These are phyloP conservation scores for Craterocephalus amniculus DNA, from an alignment of 2,797 vertebrate genomes.

Conservation along the genomic window DNA sequence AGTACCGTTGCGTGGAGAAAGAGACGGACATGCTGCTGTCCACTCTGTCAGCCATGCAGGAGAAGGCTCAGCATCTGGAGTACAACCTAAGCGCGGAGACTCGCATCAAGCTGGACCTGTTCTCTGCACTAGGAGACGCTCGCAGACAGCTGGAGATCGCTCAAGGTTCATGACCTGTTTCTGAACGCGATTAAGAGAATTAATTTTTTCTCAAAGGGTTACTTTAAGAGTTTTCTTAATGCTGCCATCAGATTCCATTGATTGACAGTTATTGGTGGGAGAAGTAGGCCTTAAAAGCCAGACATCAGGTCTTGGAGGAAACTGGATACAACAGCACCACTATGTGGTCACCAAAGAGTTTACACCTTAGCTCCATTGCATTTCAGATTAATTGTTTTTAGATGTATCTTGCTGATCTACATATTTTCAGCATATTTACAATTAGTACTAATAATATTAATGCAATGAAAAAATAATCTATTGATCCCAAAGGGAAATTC, in stretches of 20 bases:
- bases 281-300: background rate
- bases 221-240: background rate
- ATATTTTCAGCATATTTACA: too few species aligned
- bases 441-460: too few species aligned
- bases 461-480: too few species aligned
- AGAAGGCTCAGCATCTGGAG: conserved; percentile 87
- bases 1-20: conserved; percentile 82
- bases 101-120: conserved; percentile 87
- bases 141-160: conserved; percentile 86
- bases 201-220: background rate
- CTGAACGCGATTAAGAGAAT: background rate
- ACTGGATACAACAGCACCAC: conserved; percentile 15
- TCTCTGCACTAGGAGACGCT: conserved; percentile 86
- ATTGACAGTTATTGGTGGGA: background rate
- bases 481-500: too few species aligned
- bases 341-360: background rate
- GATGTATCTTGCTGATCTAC: background rate
- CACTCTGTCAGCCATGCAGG: conserved; percentile 85
- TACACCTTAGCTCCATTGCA: background rate
- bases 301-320: background rate
- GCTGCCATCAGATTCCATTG: background rate
- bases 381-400: background rate
- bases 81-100: conserved; percentile 89
- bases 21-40: conserved; percentile 85
- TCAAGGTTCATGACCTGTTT: conserved; percentile 74